Evolutionary conservation across 2,113 vertebrate species (phyloP).

Genomic region (Carollia perspicillata): DNA sequence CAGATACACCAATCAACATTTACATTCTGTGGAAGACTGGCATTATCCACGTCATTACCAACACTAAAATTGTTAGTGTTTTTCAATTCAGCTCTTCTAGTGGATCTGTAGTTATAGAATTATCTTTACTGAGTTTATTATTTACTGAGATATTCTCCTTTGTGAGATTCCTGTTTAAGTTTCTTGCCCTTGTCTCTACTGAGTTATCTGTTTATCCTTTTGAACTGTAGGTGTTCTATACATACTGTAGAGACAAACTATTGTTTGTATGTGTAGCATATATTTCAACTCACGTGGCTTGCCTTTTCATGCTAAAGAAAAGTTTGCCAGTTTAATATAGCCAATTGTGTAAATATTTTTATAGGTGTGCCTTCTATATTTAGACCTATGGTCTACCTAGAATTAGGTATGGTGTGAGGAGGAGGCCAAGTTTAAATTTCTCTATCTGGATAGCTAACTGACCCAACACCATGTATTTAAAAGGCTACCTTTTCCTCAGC

Average conservation of each 20-base stretch:
- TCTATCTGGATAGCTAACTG: not conserved
- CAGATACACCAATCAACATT: not conserved
- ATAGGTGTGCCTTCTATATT: not conserved
- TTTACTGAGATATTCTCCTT: not conserved
- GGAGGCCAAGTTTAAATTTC: not conserved
- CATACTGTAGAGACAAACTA: not conserved
- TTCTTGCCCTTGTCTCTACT: not conserved
- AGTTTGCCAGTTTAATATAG: not conserved
- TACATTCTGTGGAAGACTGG: not conserved
- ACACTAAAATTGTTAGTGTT: not conserved
- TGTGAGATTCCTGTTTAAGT: not conserved
- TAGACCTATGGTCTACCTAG: not conserved
- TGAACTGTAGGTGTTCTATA: not conserved
- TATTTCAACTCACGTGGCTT: not conserved
- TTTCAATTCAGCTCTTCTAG: not conserved
- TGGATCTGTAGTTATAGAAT: not conserved
- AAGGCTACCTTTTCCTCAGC: not conserved
- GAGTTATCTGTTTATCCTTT: not conserved
- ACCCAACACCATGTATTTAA: not conserved
- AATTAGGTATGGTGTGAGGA: not conserved
- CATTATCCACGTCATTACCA: not conserved
- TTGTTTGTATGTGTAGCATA: not conserved
- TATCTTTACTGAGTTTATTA: not conserved
- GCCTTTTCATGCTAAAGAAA: not conserved
- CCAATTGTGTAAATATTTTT: not conserved